Conservation (phyloP, 2,113 vertebrate species). For the Cairina moschata region DNA sequence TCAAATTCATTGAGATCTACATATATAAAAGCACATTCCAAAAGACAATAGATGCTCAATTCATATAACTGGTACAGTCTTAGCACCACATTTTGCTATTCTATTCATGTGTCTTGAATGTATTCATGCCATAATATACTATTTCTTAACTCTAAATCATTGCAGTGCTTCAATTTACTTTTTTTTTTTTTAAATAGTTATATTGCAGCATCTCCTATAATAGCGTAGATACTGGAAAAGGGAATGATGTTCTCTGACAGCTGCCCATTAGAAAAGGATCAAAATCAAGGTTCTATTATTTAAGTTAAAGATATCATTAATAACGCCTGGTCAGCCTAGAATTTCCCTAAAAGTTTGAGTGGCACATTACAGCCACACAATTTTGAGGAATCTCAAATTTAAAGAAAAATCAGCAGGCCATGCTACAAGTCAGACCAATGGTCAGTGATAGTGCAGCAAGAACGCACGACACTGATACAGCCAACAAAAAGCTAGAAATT, state of each 20-base stretch:
- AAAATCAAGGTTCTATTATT: neutral
- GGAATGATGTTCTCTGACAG: neutral
- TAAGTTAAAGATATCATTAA: neutral
- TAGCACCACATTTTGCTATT: neutral
- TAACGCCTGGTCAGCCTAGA: neutral
- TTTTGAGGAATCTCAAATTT: neutral
- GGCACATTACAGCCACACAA: neutral
- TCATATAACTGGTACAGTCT: neutral
- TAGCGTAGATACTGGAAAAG: neutral
- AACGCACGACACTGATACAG: neutral
- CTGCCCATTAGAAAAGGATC: neutral
- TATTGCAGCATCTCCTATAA: neutral
- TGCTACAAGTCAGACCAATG: neutral
- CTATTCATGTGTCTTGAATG: neutral
- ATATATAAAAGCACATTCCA: rapidly evolving
- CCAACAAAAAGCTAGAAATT: neutral
- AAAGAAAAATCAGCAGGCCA: neutral
- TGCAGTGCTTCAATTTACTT: neutral
- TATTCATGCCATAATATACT: neutral
- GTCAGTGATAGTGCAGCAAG: neutral
- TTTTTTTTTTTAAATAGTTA: neutral
- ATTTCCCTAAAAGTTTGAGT: neutral
- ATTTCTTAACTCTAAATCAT: neutral
- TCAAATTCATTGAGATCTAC: neutral
- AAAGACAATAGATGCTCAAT: neutral